These are phyloP conservation scores for Sarcophaga peregrina DNA, from an alignment of 1,140 invertebrate species.

Conservation along the genomic window DNA sequence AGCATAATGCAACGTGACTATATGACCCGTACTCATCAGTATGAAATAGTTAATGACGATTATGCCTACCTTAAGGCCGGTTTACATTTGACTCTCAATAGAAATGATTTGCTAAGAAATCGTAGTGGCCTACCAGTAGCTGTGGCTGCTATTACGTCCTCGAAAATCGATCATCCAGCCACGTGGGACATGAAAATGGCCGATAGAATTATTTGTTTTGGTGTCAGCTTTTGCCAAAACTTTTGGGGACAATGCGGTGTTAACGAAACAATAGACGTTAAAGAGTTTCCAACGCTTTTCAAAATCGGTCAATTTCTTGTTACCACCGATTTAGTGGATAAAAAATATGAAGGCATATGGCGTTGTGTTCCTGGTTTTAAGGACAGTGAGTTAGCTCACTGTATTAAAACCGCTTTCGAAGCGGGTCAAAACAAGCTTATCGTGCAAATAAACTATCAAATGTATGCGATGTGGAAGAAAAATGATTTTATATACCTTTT, in stretches of 20 bases:
- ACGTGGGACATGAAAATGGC: constrained; percentile 55
- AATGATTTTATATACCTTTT: constrained; percentile 57
- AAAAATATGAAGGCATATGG: constrained; percentile 51
- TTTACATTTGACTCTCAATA: constrained; percentile 52
- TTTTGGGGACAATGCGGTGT: constrained; percentile 51
- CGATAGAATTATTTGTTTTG: constrained; percentile 58
- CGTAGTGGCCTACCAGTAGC: constrained; percentile 55
- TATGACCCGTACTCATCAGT: constrained; percentile 47
- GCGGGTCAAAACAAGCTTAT: constrained; percentile 49
- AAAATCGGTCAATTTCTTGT: constrained; percentile 56
- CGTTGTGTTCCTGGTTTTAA: constrained; percentile 56
- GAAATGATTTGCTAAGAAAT: constrained; percentile 47
- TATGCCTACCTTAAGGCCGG: constrained; percentile 57
- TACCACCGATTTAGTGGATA: constrained; percentile 47
- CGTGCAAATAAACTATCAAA: constrained; percentile 58
- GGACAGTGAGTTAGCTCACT: constrained; percentile 49
- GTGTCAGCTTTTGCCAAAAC: constrained; percentile 55
- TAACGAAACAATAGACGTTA: constrained; percentile 47
- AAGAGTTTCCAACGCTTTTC: constrained; percentile 54
- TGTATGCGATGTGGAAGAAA: constrained; percentile 59
- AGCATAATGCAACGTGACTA: constrained; percentile 49
- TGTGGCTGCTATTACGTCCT: constrained; percentile 55
- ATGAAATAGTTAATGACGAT: constrained; percentile 51
- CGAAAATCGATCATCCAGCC: constrained; percentile 59
- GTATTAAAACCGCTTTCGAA: constrained; percentile 46